Evolutionary conservation across 2,113 vertebrate genomes (phyloP).

Genomic region (Chascanopsetta lugubris): DNA sequence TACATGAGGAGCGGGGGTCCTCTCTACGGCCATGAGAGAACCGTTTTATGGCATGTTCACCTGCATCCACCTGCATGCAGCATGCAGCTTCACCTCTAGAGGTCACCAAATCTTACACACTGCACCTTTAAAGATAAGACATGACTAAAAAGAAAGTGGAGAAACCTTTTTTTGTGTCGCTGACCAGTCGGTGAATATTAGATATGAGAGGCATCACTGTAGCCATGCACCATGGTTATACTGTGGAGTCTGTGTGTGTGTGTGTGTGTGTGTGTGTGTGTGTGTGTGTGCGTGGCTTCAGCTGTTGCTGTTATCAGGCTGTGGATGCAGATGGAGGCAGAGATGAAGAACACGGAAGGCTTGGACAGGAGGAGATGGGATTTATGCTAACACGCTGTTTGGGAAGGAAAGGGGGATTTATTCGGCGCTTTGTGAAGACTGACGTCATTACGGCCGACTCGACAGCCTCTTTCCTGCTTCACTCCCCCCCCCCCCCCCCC

Average conservation of each 20-base stretch:
- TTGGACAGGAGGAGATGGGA: slow-evolving; percentile 48
- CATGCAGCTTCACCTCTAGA: too few species aligned
- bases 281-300: not conserved
- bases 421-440: slow-evolving; percentile 46
- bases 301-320: slow-evolving; percentile 34
- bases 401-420: slow-evolving; percentile 46
- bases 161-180: too few species aligned
- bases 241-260: not conserved
- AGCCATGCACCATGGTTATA: slow-evolving; percentile 1
- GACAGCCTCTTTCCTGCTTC: slow-evolving; percentile 7
- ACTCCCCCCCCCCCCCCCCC: slow-evolving; percentile 9
- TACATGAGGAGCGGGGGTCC: too few species aligned
- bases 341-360: slow-evolving; percentile 12
- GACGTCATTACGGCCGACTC: slow-evolving; percentile 47
- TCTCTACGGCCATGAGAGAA: too few species aligned
- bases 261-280: not conserved
- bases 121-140: too few species aligned
- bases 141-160: too few species aligned
- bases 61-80: too few species aligned
- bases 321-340: slow-evolving; percentile 22
- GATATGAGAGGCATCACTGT: slow-evolving; percentile 5
- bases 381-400: slow-evolving; percentile 53
- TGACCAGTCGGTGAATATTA: too few species aligned
- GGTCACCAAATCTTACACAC: too few species aligned
- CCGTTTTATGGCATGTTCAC: too few species aligned